These are phyloP conservation scores for Oconnorella tubifera DNA, from an alignment of 2,888 invertebrate genomes.

Conservation along the genomic window DNA sequence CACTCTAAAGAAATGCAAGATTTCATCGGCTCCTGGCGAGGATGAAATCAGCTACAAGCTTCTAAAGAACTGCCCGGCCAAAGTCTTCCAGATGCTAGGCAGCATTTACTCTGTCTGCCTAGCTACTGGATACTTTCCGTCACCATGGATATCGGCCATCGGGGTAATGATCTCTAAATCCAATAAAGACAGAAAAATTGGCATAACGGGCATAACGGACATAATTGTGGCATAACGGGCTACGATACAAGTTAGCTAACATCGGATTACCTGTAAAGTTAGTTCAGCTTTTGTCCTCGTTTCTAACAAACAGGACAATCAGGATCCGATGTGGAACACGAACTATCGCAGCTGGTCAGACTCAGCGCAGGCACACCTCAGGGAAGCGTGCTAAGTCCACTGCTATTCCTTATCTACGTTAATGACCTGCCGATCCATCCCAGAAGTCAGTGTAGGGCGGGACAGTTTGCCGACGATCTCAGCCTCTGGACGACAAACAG, in stretches of 20 bases:
- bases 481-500: neutral
- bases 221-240: neutral
- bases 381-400: neutral
- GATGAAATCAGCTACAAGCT: constrained; percentile 1
- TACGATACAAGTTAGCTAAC: neutral
- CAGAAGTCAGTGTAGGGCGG: neutral
- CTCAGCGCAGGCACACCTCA: neutral
- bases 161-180: neutral
- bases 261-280: neutral
- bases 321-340: neutral
- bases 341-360: neutral
- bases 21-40: neutral
- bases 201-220: no score
- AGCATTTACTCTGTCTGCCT: neutral
- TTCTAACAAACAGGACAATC: neutral
- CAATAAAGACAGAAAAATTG: neutral
- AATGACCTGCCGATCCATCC: neutral
- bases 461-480: neutral
- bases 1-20: neutral
- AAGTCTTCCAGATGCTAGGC: neutral
- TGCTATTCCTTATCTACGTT: neutral
- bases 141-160: neutral
- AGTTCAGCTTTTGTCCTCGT: neutral
- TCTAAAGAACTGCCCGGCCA: neutral
- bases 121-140: neutral